phyloP scores from a whole-genome alignment of 1,140 invertebrate genomes.

The Cephus cinctus region DNA sequence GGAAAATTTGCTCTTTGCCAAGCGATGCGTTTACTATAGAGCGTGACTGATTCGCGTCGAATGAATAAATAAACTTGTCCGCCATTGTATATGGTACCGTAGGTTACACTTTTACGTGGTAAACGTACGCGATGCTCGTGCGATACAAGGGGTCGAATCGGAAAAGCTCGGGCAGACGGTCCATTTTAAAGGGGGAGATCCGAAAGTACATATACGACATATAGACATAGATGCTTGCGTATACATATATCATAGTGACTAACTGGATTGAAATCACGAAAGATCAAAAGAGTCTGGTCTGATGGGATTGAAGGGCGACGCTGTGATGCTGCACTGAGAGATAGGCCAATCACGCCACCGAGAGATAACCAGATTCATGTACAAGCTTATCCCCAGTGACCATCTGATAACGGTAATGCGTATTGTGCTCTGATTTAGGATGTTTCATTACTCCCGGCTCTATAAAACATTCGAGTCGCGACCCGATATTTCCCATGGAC shows the following conservation, averaged over 20 bases:
- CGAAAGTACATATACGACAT: background rate
- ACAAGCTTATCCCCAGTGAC: constrained; percentile 17
- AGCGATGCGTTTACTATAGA: constrained; percentile 15
- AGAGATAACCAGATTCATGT: constrained; percentile 34
- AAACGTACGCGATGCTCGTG: too few species aligned
- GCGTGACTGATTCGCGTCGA: constrained; percentile 36
- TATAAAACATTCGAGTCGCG: too few species aligned
- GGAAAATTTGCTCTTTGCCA: constrained; percentile 23
- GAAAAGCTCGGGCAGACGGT: background rate
- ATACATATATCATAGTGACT: constrained; percentile 9
- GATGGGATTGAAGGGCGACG: constrained; percentile 3
- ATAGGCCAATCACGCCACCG: constrained; percentile 28
- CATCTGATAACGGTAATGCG: constrained; percentile 21
- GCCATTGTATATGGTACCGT: constrained; percentile 10
- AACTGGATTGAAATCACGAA: constrained; percentile 49
- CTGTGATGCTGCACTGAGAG: constrained; percentile 5
- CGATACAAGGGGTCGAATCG: too few species aligned
- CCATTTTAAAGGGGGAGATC: background rate
- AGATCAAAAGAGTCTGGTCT: constrained; percentile 46
- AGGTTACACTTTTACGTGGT: constrained; percentile 1
- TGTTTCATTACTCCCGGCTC: too few species aligned
- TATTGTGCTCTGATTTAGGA: constrained; percentile 26
- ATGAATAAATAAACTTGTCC: constrained; percentile 40
- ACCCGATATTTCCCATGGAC: too few species aligned
- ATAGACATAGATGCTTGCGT: constrained; percentile 2